Evolutionary conservation across 2,113 vertebrate genomes (phyloP), one percentile per base, ranked within the genome.

Genomic region (Epinephelus lanceolatus): DNA sequence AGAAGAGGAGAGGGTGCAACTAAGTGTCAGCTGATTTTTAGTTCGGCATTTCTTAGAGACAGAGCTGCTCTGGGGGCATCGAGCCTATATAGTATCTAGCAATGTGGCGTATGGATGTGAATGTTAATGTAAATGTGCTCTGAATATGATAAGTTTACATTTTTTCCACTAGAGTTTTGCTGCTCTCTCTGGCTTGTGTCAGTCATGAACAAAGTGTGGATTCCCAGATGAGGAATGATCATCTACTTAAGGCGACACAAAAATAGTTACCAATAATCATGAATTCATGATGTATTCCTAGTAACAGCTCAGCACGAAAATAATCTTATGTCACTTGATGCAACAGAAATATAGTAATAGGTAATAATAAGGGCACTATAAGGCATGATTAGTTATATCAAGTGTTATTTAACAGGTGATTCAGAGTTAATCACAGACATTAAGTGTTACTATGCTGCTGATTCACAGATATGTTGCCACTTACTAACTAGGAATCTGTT

Each of bases 81-180:
- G 2, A 25, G 19, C 8, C 42, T 45, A 45, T 12, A 45, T 45
- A 45, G 8, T 45, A 45, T 45, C 42, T 3, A 45, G 42, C 42
- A 3, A 14, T 19, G 15, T 56, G 17, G 30, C 62, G 57, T 21
- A 47, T 33, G 13, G 45, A 51, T 52, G 9, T 75, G 59, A 52
- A 75, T 62, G 37, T 62, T 52, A 51, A 62, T 52, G 45, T 12
- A 17, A 57, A 67, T 77, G 25, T 77, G 52, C 33, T 55, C n/a
- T 42, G 60, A 62, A 52, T 63, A 23, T 53, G 21, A 76, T 21
- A 9, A 33, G 3, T 23, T 18, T 30, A 37, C 33, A 14, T 33
- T 53, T 33, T n/a, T 8, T 7, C 27, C 27, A 51, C 66, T 12
- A 63, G 21, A 37, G 12, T 14, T n/a, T 15, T 68, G 18, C 8